Percentiles rank a stretch among this genome's conserved stretches.
phyloP scores from a whole-genome alignment of 2,888 invertebrate species.

The Leistus spinibarbis region DNA sequence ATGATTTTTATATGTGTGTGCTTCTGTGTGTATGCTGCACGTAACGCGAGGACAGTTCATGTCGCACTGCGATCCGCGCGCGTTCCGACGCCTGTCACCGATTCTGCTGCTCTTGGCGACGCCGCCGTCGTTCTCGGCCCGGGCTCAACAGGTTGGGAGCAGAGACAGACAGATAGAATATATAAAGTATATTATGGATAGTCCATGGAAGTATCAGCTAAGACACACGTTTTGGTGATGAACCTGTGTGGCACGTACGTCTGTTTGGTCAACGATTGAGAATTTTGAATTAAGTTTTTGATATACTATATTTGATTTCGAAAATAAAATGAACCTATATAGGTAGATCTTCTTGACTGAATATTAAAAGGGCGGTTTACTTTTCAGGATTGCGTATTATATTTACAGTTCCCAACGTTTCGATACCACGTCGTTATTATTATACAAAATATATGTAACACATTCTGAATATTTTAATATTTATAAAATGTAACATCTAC shows the following conservation, averaged over 20 bases:
- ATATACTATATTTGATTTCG: not conserved
- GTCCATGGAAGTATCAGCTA: not conserved
- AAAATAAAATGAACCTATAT: not conserved
- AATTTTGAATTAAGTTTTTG: not conserved
- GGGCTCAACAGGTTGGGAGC: conserved; percentile 55
- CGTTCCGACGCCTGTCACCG: not conserved
- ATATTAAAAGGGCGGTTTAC: too few relatives aligned
- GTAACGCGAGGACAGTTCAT: not conserved
- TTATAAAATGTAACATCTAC: too few relatives aligned
- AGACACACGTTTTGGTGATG: not conserved
- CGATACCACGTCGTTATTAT: too few relatives aligned
- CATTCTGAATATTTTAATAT: too few relatives aligned
- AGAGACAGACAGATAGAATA: conserved; percentile 41
- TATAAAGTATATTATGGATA: not conserved
- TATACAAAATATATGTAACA: too few relatives aligned
- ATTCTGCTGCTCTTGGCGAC: not conserved
- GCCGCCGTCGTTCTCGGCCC: conserved; percentile 42
- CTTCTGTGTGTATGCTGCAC: not conserved
- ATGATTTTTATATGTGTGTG: not conserved
- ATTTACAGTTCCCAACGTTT: too few relatives aligned
- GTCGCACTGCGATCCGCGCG: conserved; percentile 11
- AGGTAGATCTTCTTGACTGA: not conserved
- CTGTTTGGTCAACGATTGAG: not conserved
- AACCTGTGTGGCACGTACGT: not conserved
- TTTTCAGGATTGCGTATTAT: too few relatives aligned